Conservation (phyloP, 2,797 vertebrate species). For the Sarcophilus harrisii region DNA sequence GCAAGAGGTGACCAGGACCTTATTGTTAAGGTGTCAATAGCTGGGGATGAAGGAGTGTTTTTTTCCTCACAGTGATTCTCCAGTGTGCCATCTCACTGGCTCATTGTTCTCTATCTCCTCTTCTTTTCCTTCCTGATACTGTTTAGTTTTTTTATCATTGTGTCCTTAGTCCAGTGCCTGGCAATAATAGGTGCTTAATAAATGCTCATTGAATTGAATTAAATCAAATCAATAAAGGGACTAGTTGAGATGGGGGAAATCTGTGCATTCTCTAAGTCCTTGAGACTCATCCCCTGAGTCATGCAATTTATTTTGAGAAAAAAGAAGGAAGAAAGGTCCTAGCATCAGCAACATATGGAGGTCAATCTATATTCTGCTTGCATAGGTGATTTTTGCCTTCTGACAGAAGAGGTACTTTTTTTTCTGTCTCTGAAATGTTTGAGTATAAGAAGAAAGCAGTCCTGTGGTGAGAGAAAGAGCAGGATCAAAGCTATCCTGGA, state of each 20-base stretch:
- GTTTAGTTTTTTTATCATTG: background rate
- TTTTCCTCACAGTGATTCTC: background rate
- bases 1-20: background rate
- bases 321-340: background rate
- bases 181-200: background rate
- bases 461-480: background rate
- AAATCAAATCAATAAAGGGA: background rate
- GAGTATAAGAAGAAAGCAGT: background rate
- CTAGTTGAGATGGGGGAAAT: background rate
- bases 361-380: background rate
- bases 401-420: background rate
- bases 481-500: background rate
- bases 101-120: background rate
- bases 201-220: background rate
- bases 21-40: background rate
- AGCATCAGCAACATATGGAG: background rate
- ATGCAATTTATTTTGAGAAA: constrained; percentile 6
- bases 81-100: background rate
- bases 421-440: background rate
- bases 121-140: background rate
- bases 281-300: background rate
- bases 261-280: background rate
- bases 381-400: background rate
- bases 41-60: background rate
- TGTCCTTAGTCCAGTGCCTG: background rate